Percentiles rank a stretch among this genome's conserved stretches.
These are phyloP conservation scores for Pelusios castaneus DNA, from an alignment of 2,113 vertebrate species.

Conservation along the genomic window DNA sequence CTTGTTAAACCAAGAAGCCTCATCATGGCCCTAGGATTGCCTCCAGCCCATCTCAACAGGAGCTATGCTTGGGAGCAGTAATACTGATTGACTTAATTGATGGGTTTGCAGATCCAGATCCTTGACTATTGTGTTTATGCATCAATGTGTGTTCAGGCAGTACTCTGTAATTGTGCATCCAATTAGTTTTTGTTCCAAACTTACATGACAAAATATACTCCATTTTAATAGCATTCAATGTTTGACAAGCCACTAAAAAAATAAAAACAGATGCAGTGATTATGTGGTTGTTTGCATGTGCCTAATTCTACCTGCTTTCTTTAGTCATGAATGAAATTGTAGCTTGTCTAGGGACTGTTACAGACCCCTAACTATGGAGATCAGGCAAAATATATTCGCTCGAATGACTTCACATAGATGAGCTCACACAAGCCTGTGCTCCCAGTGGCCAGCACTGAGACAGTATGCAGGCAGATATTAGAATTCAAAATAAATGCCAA, in stretches of 20 bases:
- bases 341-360: slow-evolving; percentile 56
- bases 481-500: slow-evolving; percentile 43
- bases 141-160: not conserved
- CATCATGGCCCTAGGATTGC: not conserved
- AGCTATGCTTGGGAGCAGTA: not conserved
- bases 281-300: slow-evolving; percentile 51
- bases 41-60: too few species aligned
- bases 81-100: not conserved
- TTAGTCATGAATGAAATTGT: slow-evolving; percentile 65
- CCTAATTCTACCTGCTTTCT: slow-evolving; percentile 31
- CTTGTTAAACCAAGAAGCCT: not conserved
- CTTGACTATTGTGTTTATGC: not conserved
- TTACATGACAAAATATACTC: slow-evolving; percentile 59
- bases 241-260: slow-evolving; percentile 55
- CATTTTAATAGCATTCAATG: slow-evolving; percentile 62
- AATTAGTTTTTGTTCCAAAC: slow-evolving; percentile 44
- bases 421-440: slow-evolving; percentile 12
- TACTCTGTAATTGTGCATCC: slow-evolving; percentile 46
- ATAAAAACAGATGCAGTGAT: slow-evolving; percentile 63
- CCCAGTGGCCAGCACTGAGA: slow-evolving; percentile 38
- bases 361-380: slow-evolving; percentile 52
- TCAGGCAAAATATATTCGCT: slow-evolving; percentile 61
- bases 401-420: slow-evolving; percentile 40
- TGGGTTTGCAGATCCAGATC: not conserved
- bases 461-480: slow-evolving; percentile 34